Percentiles rank a stretch among this genome's conserved stretches.
Evolutionary conservation across 2,888 invertebrate genomes (phyloP).

Genomic region (Platypus cylindrus): DNA sequence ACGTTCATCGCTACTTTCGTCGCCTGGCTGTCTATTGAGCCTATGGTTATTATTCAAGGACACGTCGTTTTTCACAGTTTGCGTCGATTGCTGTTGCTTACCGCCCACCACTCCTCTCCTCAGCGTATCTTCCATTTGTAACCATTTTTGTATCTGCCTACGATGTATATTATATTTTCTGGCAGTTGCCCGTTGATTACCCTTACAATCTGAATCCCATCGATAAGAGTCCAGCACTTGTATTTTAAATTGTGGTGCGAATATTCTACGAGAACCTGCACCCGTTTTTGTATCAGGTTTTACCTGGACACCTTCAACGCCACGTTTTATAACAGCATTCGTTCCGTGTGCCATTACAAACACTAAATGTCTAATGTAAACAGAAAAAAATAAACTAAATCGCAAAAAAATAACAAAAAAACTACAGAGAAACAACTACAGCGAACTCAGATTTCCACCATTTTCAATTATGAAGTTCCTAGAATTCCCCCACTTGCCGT

Average conservation of each 20-base stretch:
- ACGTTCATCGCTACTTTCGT: slow-evolving; percentile 19
- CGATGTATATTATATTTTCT: slow-evolving; percentile 83
- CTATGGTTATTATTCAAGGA: slow-evolving; percentile 32
- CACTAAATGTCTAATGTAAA: slow-evolving; percentile 12
- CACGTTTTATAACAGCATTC: slow-evolving; percentile 40
- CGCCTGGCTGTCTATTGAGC: slow-evolving; percentile 36
- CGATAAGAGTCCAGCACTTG: slow-evolving; percentile 81
- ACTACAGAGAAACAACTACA: slow-evolving; percentile 22
- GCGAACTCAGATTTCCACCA: slow-evolving; percentile 42
- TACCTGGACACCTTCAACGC: slow-evolving; percentile 33
- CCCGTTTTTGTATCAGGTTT: slow-evolving; percentile 31
- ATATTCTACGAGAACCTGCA: slow-evolving; percentile 76
- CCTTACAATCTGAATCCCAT: slow-evolving; percentile 74
- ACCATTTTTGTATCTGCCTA: slow-evolving; percentile 84
- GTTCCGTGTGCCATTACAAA: slow-evolving; percentile 45
- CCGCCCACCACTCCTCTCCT: slow-evolving; percentile 52
- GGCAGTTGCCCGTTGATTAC: slow-evolving; percentile 80
- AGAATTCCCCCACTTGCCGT: slow-evolving; percentile 37
- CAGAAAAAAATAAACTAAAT: slow-evolving; percentile 21
- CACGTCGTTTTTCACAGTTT: slow-evolving; percentile 20
- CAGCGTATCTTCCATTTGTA: slow-evolving; percentile 70
- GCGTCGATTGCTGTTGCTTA: slow-evolving; percentile 14
- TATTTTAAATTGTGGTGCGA: slow-evolving; percentile 78
- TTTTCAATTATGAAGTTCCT: slow-evolving; percentile 38
- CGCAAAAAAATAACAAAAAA: slow-evolving; percentile 25